Percentiles rank a stretch among this genome's conserved stretches.
Evolutionary conservation across 2,113 vertebrate genomes (phyloP).

Genomic region (Hyaena hyaena): DNA sequence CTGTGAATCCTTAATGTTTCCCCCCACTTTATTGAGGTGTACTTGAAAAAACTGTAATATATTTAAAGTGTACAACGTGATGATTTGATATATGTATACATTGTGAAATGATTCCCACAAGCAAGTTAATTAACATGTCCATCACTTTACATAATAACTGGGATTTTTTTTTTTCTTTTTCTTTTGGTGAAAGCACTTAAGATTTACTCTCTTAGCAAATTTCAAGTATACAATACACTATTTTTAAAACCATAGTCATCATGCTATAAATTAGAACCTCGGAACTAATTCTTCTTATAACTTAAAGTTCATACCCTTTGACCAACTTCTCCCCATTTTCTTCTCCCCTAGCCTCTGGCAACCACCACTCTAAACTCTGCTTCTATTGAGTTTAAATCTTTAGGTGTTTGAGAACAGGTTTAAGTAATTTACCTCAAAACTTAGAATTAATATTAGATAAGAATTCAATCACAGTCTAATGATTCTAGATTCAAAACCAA

Average conservation of each 20-base stretch:
- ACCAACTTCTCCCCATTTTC: background rate
- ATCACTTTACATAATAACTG: background rate
- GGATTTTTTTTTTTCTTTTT: background rate
- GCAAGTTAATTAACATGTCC: background rate
- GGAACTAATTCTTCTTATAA: background rate
- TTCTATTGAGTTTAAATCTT: background rate
- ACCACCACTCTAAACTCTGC: background rate
- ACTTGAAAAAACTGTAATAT: background rate
- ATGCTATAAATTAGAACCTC: background rate
- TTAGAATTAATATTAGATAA: background rate
- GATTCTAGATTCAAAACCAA: constrained; percentile 14
- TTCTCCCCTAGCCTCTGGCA: background rate
- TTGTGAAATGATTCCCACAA: background rate
- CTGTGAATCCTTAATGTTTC: background rate
- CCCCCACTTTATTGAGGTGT: background rate
- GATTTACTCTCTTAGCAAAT: background rate
- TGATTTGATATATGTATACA: background rate
- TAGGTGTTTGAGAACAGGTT: background rate
- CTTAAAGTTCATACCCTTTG: background rate
- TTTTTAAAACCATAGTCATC: background rate
- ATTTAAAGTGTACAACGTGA: background rate
- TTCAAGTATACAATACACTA: background rate
- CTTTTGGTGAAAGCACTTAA: background rate
- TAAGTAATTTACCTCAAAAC: background rate
- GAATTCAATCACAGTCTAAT: background rate